Evolutionary conservation across 2,113 vertebrate species (phyloP).

Genomic region (Muntiacus reevesi): DNA sequence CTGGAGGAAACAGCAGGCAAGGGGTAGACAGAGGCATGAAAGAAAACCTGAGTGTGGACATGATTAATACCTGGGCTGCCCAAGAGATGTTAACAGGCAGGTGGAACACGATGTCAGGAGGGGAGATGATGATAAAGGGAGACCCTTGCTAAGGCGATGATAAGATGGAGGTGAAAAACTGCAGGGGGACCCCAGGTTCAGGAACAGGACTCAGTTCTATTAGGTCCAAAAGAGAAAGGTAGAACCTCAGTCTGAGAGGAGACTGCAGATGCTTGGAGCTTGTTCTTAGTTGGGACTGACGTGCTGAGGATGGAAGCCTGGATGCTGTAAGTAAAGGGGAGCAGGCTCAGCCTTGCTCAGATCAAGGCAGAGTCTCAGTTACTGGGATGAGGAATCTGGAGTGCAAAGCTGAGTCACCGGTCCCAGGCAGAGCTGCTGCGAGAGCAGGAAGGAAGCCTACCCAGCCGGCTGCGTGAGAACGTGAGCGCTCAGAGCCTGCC

Average conservation of each 20-base stretch:
- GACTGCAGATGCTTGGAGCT: neutral
- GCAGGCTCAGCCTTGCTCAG: neutral
- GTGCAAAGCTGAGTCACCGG: neutral
- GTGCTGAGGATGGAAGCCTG: neutral
- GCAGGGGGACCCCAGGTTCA: neutral
- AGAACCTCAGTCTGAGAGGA: neutral
- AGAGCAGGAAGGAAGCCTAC: neutral
- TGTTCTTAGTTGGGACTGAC: neutral
- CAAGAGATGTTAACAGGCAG: neutral
- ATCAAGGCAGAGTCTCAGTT: neutral
- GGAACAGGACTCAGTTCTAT: neutral
- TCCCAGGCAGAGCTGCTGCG: rapidly evolving
- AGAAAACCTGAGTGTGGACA: rapidly evolving
- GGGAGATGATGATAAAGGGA: neutral
- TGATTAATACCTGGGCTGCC: neutral
- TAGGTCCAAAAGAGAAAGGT: neutral
- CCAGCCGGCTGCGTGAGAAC: neutral
- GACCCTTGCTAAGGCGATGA: neutral
- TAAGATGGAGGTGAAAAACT: neutral
- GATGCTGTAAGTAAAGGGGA: neutral
- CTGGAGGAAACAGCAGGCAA: neutral
- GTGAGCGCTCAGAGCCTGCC: neutral
- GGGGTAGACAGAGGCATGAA: rapidly evolving
- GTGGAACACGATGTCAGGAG: neutral
- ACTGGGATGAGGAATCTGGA: neutral